Evolutionary conservation across 2,113 vertebrate species (phyloP), one percentile per base, ranked within the genome.

Genomic region (Grallaria varia): DNA sequence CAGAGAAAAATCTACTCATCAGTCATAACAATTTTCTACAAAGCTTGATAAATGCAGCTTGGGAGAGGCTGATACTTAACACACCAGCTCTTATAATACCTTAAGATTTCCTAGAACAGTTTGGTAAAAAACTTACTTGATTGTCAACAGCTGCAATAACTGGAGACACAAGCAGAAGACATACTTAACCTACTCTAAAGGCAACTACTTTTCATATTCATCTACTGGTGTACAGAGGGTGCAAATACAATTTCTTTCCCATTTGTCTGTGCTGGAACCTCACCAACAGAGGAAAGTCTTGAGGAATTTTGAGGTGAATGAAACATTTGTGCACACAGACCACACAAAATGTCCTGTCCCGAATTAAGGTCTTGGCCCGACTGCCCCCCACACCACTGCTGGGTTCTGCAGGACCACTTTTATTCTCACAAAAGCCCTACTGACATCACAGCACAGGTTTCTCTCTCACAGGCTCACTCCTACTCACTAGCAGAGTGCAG

Each of bases 11-110:
- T 25, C 82, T 73, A 76, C 50, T 69, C 88, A 89, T 96, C 45
- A 97, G 72, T 42, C 82, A 81, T 27, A 93, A 88, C 45, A 64
- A 74, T 84, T 39, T 84, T 68, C 68, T 24, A 37, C 52, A 96
- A 94, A 89, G 37, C 59, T 12, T 75, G 44, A 75, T 45, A 87
- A 81, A 90, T 30, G 37, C 69, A 81, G 60, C 24, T 71, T 85
- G 15, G 30, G n/a, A 64, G 91, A 93, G 2, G 1, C 8, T 47
- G 27, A 4, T 73, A 76, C 42, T 88, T 84, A 37, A 90, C 25
- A 42, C 27, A 72, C 13, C 40, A 81, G 10, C 14, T 73, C 50
- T 21, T 71, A 42, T 12, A 81, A n/a, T 17, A 50, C 3, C 7
- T 84, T 89, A 47, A 58, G 15, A 88, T 74, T 89, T 89, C 44